Percentiles rank a stretch among this genome's conserved stretches.
phyloP scores from a whole-genome alignment of 1,140 invertebrate species.

The Diabrotica undecimpunctata region DNA sequence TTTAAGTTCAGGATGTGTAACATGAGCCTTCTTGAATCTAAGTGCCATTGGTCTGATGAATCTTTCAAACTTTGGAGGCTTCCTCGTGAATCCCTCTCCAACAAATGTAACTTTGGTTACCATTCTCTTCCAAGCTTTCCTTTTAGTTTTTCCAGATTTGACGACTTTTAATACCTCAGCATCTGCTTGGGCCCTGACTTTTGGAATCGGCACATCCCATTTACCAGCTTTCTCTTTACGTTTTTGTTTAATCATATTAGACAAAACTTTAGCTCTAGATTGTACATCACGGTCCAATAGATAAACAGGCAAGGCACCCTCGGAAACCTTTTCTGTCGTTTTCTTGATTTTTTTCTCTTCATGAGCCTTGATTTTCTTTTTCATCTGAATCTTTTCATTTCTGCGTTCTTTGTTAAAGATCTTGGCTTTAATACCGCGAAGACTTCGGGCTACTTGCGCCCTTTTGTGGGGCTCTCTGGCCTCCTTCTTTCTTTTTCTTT shows the following conservation, averaged over 20 bases:
- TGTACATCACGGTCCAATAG: slow-evolving; percentile 95
- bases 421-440: slow-evolving; percentile 96
- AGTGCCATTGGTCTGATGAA: slow-evolving; percentile 99
- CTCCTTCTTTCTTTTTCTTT: slow-evolving; percentile 92
- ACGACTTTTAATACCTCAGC: slow-evolving; percentile 96
- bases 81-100: slow-evolving; percentile 96
- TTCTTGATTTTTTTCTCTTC: slow-evolving; percentile 88
- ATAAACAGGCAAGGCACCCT: slow-evolving; percentile 94
- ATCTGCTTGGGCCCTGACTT: slow-evolving; percentile 96
- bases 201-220: slow-evolving; percentile 99
- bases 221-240: slow-evolving; percentile 99
- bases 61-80: slow-evolving; percentile 98
- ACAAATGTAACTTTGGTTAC: slow-evolving; percentile 98
- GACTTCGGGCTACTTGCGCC: slow-evolving; percentile 83
- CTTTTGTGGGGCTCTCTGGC: slow-evolving; percentile 88
- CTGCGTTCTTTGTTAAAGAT: slow-evolving; percentile 94
- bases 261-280: slow-evolving; percentile 89
- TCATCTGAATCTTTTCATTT: slow-evolving; percentile 99
- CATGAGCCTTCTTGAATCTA: slow-evolving; percentile 94
- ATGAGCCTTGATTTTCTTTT: slow-evolving; percentile 93
- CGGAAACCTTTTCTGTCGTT: slow-evolving; percentile 74
- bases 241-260: slow-evolving; percentile 99
- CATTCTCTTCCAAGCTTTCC: slow-evolving; percentile 99
- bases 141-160: slow-evolving; percentile 88
- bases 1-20: slow-evolving; percentile 98